Conservation (phyloP, 2,113 vertebrate genomes). For the Chiloscyllium plagiosum region DNA sequence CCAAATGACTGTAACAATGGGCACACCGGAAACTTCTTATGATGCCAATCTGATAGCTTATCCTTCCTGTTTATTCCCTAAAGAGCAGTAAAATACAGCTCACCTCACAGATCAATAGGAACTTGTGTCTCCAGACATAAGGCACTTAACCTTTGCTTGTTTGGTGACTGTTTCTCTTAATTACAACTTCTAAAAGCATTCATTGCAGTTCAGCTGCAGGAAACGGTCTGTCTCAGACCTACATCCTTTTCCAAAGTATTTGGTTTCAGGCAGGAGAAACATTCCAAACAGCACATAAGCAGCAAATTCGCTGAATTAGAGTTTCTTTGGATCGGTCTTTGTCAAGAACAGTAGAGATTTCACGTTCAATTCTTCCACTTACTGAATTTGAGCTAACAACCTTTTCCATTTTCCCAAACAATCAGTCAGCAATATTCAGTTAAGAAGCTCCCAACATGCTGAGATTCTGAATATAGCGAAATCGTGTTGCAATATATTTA, state of each 20-base stretch:
- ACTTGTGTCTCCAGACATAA: slow-evolving; percentile 34
- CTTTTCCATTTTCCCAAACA: not conserved
- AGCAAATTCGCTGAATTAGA: not conserved
- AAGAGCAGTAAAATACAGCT: slow-evolving; percentile 34
- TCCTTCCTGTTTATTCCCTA: slow-evolving; percentile 34
- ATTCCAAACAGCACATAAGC: not conserved
- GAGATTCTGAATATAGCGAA: not conserved
- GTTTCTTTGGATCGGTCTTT: not conserved
- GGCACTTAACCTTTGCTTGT: slow-evolving; percentile 32
- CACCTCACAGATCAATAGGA: slow-evolving; percentile 33
- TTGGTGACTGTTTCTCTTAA: slow-evolving; percentile 33
- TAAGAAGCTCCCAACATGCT: not conserved
- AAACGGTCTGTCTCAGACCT: slow-evolving; percentile 31
- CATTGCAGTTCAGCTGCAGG: slow-evolving; percentile 32
- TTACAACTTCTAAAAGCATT: slow-evolving; percentile 34
- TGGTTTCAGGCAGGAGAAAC: slow-evolving; percentile 30
- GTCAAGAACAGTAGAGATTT: not conserved
- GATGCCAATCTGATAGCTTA: slow-evolving; percentile 31
- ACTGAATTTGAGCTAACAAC: not conserved
- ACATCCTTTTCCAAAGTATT: slow-evolving; percentile 34
- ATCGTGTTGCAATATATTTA: not conserved
- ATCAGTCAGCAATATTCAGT: slow-evolving; percentile 20
- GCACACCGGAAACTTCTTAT: slow-evolving; percentile 28
- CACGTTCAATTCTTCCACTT: not conserved
- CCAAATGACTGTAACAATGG: slow-evolving; percentile 4